Evolutionary conservation across 2,888 invertebrate species (phyloP), one percentile per base, ranked within the genome.

Genomic region (Esperia sulphurella): DNA sequence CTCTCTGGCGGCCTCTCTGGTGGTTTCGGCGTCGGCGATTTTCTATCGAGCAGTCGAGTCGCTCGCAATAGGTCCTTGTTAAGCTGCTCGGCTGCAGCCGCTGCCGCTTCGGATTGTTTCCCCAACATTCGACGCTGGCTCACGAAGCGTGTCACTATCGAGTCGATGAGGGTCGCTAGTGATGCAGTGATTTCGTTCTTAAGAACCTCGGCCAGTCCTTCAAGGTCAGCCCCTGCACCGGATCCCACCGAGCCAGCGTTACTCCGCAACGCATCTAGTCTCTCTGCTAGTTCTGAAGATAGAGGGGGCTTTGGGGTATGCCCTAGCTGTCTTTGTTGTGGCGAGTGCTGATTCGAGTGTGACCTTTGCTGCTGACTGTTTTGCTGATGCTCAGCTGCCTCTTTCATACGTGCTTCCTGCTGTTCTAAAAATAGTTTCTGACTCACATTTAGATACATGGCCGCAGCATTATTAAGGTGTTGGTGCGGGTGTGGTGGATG

Each of bases 131-230:
- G 91, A 54, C 95, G 92, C 79, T 96, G 96, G 61, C 96, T 95
- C 53, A 95, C 93, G 71, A 95, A 97, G 62, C 96, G 92, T 29
- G 95, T 93, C 53, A 98, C 93, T 52, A 97, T 95, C 14, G 95
- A 95, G 79, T 98, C 98, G 60, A 98, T 95, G 41, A 97, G 90
- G 59, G 93, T 95, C 13, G 95, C 93, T 41, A 98, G 83, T 0
- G 96, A 96, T 35, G 95, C 92, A 21, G 95, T 94, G 58, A 98
- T 95, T 89, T 98, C 98, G 45, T 93, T 94, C 86, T 98, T 98
- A 5, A 98, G 91, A 48, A 95, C 94, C 70, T 97, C 96, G n/a
- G 97, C 96, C 45, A 98, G 90, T 46, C 95, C 95, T 75, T 97
- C 96, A 7, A 97, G 90, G 70, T 97, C 97, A 3, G 95, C 92